Evolutionary conservation across 2,113 vertebrate genomes (phyloP).

Genomic region (Entelurus aequoreus): DNA sequence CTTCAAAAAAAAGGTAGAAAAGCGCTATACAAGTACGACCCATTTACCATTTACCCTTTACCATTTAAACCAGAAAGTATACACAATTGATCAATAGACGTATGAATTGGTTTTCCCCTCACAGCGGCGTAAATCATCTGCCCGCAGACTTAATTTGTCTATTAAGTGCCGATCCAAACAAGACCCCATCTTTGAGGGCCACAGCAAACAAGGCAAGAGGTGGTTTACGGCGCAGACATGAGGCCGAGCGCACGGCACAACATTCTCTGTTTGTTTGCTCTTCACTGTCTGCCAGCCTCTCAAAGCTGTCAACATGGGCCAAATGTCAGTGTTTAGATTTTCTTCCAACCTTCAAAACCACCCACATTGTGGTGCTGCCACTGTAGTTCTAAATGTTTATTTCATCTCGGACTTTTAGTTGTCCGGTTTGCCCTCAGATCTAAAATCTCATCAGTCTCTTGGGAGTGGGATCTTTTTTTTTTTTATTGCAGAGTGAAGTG

Average conservation of each 20-base stretch:
- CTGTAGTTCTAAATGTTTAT: constrained; percentile 13
- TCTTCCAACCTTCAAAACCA: constrained; percentile 22
- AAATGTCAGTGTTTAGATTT: constrained; percentile 41
- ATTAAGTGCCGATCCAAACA: constrained; percentile 25
- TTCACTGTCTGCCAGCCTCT: constrained; percentile 26
- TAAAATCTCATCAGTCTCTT: constrained; percentile 2
- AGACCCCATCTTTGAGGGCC: constrained; percentile 57
- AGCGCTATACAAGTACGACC: no score
- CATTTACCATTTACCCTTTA: no score
- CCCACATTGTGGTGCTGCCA: constrained; percentile 8
- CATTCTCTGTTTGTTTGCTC: constrained; percentile 48
- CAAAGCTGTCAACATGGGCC: constrained; percentile 17
- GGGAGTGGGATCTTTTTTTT: not conserved
- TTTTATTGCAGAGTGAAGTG: not conserved
- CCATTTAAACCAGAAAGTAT: constrained; percentile 26
- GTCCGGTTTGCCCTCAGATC: not conserved
- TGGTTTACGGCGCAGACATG: constrained; percentile 56
- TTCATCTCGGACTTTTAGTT: constrained; percentile 1
- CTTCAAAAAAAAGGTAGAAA: no score
- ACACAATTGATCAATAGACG: constrained; percentile 54
- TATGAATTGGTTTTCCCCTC: constrained; percentile 54
- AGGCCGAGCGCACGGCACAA: constrained; percentile 37
- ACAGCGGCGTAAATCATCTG: constrained; percentile 41
- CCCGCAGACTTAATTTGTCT: constrained; percentile 46
- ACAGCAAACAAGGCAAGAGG: constrained; percentile 61